Percentiles rank a stretch among this genome's conserved stretches.
Conservation (phyloP, 2,797 vertebrate species). For the Podarcis lilfordi region DNA sequence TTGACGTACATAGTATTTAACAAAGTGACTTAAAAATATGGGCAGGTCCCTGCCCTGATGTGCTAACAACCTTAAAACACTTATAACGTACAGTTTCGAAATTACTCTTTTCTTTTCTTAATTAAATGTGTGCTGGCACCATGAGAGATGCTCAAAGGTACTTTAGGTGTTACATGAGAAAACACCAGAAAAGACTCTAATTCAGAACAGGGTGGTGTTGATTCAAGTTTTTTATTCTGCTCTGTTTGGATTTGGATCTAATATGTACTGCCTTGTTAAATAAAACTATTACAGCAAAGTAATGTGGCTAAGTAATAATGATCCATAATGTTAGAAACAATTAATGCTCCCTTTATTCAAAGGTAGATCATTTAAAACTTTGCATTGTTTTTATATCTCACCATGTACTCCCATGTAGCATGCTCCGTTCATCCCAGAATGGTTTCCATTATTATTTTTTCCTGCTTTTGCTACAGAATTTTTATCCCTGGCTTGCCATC, state of each 20-base stretch:
- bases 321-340: background rate
- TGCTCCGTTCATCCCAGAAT: background rate
- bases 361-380: background rate
- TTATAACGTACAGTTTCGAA: background rate
- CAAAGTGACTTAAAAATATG: background rate
- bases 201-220: background rate
- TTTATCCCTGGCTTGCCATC: background rate
- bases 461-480: background rate
- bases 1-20: background rate
- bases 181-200: background rate
- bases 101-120: background rate
- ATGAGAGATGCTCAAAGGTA: background rate
- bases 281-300: background rate
- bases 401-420: background rate
- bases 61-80: background rate
- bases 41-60: background rate
- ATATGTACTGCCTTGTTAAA: background rate
- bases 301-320: background rate
- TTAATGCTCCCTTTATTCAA: background rate
- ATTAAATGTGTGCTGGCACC: background rate
- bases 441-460: background rate
- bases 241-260: slow-evolving; percentile 2
- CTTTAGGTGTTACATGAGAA: background rate
- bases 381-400: background rate
- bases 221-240: accelerated